Evolutionary conservation across 2,113 vertebrate genomes (phyloP).

Genomic region (Hypanus sabinus): DNA sequence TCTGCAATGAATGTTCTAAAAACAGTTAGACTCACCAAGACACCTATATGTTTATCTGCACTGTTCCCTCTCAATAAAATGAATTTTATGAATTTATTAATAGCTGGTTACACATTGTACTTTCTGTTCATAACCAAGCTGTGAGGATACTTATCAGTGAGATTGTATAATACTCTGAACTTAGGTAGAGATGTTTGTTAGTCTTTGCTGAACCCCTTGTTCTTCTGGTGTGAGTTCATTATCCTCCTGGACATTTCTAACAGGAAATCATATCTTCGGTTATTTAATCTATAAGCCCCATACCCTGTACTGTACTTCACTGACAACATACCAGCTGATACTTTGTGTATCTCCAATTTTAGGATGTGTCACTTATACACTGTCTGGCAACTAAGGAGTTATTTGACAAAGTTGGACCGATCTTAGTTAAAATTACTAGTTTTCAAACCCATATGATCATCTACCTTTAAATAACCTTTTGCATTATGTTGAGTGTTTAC

Average conservation of each 20-base stretch:
- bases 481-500: background rate
- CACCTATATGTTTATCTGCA: background rate
- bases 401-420: background rate
- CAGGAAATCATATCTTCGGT: background rate
- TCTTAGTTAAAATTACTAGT: background rate
- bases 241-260: background rate
- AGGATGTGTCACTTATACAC: background rate
- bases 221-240: background rate
- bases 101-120: background rate
- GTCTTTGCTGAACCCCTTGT: background rate
- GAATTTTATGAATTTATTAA: constrained; percentile 1
- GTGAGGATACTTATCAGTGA: background rate
- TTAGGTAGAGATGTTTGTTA: background rate
- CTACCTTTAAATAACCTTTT: background rate
- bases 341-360: background rate
- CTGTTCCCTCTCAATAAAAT: constrained; percentile 20
- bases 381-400: background rate
- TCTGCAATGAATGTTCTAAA: background rate
- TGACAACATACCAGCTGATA: background rate
- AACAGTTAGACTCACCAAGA: background rate
- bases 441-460: background rate
- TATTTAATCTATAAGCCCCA: background rate
- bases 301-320: background rate
- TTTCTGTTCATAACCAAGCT: background rate
- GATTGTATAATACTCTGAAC: too few species aligned